phyloP scores from a whole-genome alignment of 2,888 invertebrate species.

The Rhorus exstirpatorius region DNA sequence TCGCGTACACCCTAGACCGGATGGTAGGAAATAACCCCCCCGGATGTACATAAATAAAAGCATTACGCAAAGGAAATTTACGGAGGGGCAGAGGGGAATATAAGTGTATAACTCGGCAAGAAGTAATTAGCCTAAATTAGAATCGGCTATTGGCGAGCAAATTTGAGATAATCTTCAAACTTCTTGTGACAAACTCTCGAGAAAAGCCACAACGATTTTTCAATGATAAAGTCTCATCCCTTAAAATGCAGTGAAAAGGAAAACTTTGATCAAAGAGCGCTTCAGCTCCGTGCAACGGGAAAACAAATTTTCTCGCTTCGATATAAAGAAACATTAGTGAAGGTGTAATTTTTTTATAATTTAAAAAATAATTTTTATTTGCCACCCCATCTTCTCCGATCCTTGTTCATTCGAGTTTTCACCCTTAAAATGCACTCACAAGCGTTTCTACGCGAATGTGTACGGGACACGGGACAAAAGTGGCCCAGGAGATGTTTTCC shows the following conservation, averaged over 20 bases:
- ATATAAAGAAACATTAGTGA: background rate
- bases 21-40: slow-evolving; percentile 1
- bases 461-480: background rate
- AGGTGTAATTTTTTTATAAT: background rate
- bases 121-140: slow-evolving; percentile 79
- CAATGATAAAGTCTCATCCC: slow-evolving; percentile 5
- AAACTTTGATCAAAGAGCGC: background rate
- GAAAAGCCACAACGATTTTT: slow-evolving; percentile 23
- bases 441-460: background rate
- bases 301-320: background rate
- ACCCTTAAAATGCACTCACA: background rate
- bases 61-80: slow-evolving; percentile 51
- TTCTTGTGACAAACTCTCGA: slow-evolving; percentile 24
- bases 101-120: slow-evolving; percentile 65
- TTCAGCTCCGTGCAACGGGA: background rate
- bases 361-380: background rate
- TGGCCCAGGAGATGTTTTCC: slow-evolving; percentile 4
- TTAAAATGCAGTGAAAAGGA: background rate
- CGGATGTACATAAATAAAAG: slow-evolving; percentile 55
- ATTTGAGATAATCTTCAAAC: slow-evolving; percentile 58
- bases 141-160: slow-evolving; percentile 69
- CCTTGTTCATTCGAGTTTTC: slow-evolving; percentile 11
- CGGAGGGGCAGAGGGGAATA: slow-evolving; percentile 26
- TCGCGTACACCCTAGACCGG: slow-evolving; percentile 33
- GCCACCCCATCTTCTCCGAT: background rate